phyloP scores from a whole-genome alignment of 2,113 vertebrate species.

The Eupsittula cactorum region DNA sequence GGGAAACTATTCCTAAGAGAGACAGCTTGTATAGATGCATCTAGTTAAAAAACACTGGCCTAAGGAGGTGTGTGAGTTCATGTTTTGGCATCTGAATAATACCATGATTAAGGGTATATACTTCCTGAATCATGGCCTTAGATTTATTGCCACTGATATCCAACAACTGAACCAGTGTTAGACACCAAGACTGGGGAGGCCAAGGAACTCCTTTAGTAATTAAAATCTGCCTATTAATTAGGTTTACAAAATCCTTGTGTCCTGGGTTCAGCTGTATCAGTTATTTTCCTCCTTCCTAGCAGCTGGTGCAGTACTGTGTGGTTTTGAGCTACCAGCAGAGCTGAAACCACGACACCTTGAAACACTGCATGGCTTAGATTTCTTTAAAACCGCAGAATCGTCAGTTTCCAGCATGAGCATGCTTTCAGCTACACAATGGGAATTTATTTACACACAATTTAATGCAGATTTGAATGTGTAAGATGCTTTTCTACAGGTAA shows the following conservation, averaged over 20 bases:
- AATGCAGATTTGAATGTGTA: background rate
- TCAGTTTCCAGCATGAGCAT: background rate
- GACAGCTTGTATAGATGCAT: background rate
- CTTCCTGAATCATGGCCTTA: background rate
- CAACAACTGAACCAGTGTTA: background rate
- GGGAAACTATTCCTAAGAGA: background rate
- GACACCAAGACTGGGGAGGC: background rate
- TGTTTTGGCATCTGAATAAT: background rate
- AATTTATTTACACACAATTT: background rate
- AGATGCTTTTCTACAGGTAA: background rate
- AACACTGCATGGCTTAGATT: background rate
- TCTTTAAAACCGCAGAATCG: background rate
- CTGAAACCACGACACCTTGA: background rate
- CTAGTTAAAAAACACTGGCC: background rate
- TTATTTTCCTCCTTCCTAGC: background rate
- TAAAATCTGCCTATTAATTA: background rate
- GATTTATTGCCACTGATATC: background rate
- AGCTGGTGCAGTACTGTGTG: background rate
- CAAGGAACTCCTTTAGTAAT: background rate
- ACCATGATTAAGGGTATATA: background rate
- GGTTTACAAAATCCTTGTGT: background rate
- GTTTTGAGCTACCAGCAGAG: background rate
- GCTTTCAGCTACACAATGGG: background rate
- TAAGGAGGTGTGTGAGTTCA: background rate
- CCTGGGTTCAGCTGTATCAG: background rate